These are phyloP conservation scores for Poeciliopsis turrubarensis DNA, from an alignment of 2,113 vertebrate genomes.

Conservation along the genomic window DNA sequence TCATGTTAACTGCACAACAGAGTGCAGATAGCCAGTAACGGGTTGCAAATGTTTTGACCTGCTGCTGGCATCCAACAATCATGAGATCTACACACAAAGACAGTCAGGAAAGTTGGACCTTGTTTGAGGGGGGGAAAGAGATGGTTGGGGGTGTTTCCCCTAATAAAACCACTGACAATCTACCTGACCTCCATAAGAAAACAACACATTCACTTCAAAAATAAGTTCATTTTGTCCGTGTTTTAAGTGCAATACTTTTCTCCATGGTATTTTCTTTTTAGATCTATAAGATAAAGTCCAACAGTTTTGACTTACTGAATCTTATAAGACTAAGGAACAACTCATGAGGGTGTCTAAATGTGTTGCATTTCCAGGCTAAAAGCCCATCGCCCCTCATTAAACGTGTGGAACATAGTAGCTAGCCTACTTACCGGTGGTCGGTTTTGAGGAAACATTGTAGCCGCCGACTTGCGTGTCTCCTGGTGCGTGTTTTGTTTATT, in stretches of 20 bases:
- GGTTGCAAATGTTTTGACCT: conserved; percentile 37
- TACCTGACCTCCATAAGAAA: conserved; percentile 36
- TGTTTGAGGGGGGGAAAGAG: conserved; percentile 15
- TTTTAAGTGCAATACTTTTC: background rate
- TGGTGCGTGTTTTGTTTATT: conserved; percentile 4
- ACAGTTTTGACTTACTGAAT: background rate
- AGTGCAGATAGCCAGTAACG: conserved; percentile 34
- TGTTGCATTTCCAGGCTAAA: background rate
- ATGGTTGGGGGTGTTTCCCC: background rate
- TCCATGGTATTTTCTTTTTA: background rate
- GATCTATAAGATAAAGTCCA: background rate
- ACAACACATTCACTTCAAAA: background rate
- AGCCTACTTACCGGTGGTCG: conserved; percentile 84
- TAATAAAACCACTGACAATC: conserved; percentile 10
- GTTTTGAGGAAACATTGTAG: conserved; percentile 89
- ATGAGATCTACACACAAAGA: conserved; percentile 44
- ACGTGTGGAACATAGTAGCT: conserved; percentile 3
- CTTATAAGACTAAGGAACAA: background rate
- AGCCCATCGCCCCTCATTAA: conserved; percentile 3
- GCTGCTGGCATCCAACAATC: conserved; percentile 51
- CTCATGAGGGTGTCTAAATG: background rate
- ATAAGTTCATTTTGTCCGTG: background rate
- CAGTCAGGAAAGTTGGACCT: conserved; percentile 55
- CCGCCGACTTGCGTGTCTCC: conserved; percentile 62
- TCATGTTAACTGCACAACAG: conserved; percentile 60